Conservation (phyloP, 2,113 vertebrate species). For the Trogon melanurus region DNA sequence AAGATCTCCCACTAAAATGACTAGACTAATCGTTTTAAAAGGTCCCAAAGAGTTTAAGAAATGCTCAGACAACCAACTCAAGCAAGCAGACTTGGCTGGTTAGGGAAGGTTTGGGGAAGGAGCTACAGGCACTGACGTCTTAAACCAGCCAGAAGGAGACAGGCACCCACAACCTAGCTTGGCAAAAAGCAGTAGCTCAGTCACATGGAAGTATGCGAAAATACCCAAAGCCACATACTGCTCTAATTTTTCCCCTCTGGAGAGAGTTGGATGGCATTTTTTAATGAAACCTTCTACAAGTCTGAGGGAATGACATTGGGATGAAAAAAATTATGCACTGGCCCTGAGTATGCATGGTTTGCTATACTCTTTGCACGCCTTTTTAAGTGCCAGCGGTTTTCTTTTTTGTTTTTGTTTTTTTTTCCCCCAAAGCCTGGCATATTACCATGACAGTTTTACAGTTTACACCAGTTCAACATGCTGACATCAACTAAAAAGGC, state of each 20-base stretch:
- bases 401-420: background rate
- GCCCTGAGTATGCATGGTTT: background rate
- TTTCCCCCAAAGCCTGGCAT: background rate
- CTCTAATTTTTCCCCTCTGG: background rate
- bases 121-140: background rate
- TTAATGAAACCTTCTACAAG: background rate
- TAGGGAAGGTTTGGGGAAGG: background rate
- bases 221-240: background rate
- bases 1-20: background rate
- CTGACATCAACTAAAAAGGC: background rate
- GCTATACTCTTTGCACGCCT: background rate
- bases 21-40: background rate
- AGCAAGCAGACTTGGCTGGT: background rate
- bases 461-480: background rate
- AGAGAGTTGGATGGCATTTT: background rate
- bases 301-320: background rate
- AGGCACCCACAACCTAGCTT: background rate
- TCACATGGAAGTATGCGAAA: background rate
- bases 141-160: background rate
- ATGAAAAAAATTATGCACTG: background rate
- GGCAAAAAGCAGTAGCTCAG: background rate
- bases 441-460: constrained; percentile 27
- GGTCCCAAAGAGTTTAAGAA: background rate
- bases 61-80: background rate
- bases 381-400: constrained; percentile 1